Base-by-base conservation (phyloP, 2,888 invertebrate species). In the Sarcophaga subvicina region DNA sequence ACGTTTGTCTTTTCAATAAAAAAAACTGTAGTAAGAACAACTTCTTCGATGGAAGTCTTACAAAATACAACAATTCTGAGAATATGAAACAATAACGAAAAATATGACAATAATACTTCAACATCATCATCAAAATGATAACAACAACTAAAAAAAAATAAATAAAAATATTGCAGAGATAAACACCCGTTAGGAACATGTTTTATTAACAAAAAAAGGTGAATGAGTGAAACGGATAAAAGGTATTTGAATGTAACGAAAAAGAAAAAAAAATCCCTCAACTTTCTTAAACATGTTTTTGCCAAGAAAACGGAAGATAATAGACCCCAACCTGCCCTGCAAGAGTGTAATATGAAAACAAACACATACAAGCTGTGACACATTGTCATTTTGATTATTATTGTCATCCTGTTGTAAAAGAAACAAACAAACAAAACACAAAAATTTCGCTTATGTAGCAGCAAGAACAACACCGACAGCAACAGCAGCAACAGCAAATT, bases 331-430 rank as follows among this genome's bases (percentile, higher is more conserved):
- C 49, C 20, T 63, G 47, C 17, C 20, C 5, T 47, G 3, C 17
- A 2, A 75, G 25, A 49, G 2, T 25, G 20, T 8, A 22, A 60
- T 14, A n/a, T n/a, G 63, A 60, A 76, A 17, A 67, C 20, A 45
- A 59, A 76, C 54, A 70, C 22, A 81, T 54, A 20, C 22, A 27
- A 76, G 10, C 27, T 54, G 60, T 60, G 14, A 67, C 60, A 64
- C 67, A 45, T 60, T 86, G 77, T 80, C 77, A 78, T 84, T 84
- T 83, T 79, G 72, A 84, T 79, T 83, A 83, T 79, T 83, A 84
- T 84, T 87, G 86, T 84, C 78, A 83, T 87, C 70, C 78, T 81
- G 83, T 81, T 78, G 37, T 10, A 37, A 37, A 27, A 37, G 10
- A 37, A 10, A 37, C 37, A 37, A 37, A 37, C 37, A 37, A 37